Percentiles rank a stretch among this genome's conserved stretches.
These are phyloP conservation scores for Mechanitis messenoides DNA, from an alignment of 2,888 invertebrate species.

Conservation along the genomic window DNA sequence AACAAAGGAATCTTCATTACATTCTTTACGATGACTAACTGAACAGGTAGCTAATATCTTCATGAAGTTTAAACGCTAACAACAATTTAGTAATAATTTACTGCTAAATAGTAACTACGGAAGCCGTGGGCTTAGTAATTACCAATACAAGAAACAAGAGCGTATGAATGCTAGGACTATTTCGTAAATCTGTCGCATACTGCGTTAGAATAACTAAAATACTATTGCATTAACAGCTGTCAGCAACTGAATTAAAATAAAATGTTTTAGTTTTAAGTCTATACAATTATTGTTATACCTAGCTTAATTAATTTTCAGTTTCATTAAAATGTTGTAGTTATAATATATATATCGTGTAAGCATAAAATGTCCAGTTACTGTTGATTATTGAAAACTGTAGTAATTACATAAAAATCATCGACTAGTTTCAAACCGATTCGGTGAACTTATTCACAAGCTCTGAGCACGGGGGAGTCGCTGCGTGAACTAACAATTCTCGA, in stretches of 20 bases:
- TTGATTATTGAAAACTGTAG: too few species aligned
- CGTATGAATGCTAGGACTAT: slow-evolving; percentile 14
- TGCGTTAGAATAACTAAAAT: slow-evolving; percentile 19
- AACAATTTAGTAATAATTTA: slow-evolving; percentile 4
- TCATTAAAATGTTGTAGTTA: slow-evolving; percentile 20
- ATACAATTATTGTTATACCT: slow-evolving; percentile 21
- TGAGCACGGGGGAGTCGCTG: too few species aligned
- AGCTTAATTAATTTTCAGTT: slow-evolving; percentile 22
- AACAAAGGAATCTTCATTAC: too few species aligned
- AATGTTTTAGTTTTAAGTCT: slow-evolving; percentile 19
- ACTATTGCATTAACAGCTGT: slow-evolving; percentile 15
- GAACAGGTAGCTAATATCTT: too few species aligned
- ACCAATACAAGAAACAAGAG: slow-evolving; percentile 8
- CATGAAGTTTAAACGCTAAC: too few species aligned
- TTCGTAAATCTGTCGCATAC: slow-evolving; percentile 23
- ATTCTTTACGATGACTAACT: background rate
- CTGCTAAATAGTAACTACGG: slow-evolving; percentile 1
- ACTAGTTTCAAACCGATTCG: too few species aligned
- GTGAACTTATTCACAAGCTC: too few species aligned
- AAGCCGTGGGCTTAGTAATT: slow-evolving; percentile 10
- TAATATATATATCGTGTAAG: slow-evolving; percentile 14
- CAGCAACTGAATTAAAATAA: slow-evolving; percentile 18
- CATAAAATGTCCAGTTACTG: slow-evolving; percentile 14
- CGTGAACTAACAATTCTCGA: too few species aligned
- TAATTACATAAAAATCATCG: too few species aligned